Conservation (phyloP, 2,113 vertebrate genomes). For the Orientallactaga bullata region DNA sequence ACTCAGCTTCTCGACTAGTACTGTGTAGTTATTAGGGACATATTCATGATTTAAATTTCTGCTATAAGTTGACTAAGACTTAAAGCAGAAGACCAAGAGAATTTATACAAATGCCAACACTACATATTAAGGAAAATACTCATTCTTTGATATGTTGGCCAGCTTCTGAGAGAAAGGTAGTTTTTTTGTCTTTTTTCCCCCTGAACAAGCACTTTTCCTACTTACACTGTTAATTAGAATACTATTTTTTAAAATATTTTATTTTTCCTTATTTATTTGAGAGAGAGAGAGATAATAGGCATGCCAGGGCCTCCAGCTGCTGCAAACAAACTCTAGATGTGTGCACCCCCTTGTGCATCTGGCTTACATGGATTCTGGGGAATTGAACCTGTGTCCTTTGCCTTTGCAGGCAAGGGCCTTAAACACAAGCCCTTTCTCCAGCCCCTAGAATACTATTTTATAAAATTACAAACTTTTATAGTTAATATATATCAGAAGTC, state of each 20-base stretch:
- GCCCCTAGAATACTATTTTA: not conserved
- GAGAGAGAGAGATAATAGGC: too few relatives aligned
- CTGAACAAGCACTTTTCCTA: not conserved
- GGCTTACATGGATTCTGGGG: too few relatives aligned
- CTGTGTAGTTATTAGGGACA: not conserved
- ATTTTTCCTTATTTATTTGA: too few relatives aligned
- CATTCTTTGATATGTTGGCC: not conserved
- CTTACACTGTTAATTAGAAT: not conserved
- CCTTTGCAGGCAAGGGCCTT: too few relatives aligned
- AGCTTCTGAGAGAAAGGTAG: not conserved
- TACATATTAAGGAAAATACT: not conserved
- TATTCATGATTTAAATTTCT: not conserved
- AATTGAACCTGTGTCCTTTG: too few relatives aligned
- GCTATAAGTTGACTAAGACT: not conserved
- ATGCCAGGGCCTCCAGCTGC: too few relatives aligned
- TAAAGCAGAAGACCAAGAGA: not conserved
- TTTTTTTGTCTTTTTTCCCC: not conserved
- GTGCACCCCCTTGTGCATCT: too few relatives aligned
- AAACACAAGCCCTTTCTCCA: too few relatives aligned
- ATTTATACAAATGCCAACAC: not conserved
- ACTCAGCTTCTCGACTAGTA: not conserved
- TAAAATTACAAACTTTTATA: not conserved
- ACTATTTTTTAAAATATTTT: not conserved
- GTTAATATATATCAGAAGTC: not conserved
- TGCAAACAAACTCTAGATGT: too few relatives aligned